Evolutionary conservation across 2,797 vertebrate species (phyloP), one percentile per base, ranked within the genome.

Genomic region (Sebastes nivosus): DNA sequence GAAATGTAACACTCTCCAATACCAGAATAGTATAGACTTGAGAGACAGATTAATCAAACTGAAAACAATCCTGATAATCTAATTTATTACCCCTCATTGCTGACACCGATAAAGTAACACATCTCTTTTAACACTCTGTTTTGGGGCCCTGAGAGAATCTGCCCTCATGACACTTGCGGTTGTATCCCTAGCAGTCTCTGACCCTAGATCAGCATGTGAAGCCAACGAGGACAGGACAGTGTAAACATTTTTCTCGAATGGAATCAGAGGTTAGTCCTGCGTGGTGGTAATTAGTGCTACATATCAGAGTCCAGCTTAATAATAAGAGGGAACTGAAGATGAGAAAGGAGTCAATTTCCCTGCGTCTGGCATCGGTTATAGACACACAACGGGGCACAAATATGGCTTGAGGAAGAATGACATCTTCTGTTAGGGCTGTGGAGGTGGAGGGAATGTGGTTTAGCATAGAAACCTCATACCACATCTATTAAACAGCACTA

Each of bases 331-430:
- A 54, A 36, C n/a, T 6, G 25, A 30, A 16, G 32, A 24, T 6
- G 8, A 58, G 27, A 27, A 63, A 27, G 29, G 22, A 50, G 52
- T 46, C 12, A 29, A 20, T 24, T 11, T 30, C 42, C 18, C 29
- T 46, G 30, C 58, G 1, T 52, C 27, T 66, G 75, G 65, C 25
- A 16, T 57, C 24, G 2, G 42, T 30, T n/a, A 30, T 1, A 50
- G 64, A 72, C 10, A 50, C 18, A 32, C 14, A 67, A 68, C 18
- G 12, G 59, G 32, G 27, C n/a, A 25, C 10, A 63, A 34, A 61
- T 63, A 87, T 84, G 84, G 79, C 84, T 88, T 80, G 20, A 75
- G 70, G 75, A 87, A 77, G 59, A 87, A 30, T 11, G 18, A 9
- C 34, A 9, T 79, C 72, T 64, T 71, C 67, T 58, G 27, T 69